phyloP scores from a whole-genome alignment of 2,888 invertebrate genomes.

The Spicauda simplicius region DNA sequence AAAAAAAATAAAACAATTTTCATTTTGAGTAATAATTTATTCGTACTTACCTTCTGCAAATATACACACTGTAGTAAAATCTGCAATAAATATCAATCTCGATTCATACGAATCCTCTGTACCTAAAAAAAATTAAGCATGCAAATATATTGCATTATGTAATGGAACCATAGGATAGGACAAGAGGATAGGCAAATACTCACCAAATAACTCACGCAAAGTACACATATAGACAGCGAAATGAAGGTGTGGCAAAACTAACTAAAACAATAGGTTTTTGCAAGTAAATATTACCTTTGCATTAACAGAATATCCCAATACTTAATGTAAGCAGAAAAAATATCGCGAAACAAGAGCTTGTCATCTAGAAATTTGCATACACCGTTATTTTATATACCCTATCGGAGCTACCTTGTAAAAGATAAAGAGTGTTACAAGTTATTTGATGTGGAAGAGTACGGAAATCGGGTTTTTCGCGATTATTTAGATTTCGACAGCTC shows the following conservation, averaged over 20 bases:
- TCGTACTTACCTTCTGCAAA: background rate
- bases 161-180: background rate
- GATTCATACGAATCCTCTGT: background rate
- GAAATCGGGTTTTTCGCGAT: too few relatives aligned
- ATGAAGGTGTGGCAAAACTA: background rate
- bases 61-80: background rate
- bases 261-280: too few relatives aligned
- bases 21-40: background rate
- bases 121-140: background rate
- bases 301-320: too few relatives aligned
- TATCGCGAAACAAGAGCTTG: too few relatives aligned
- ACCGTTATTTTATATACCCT: too few relatives aligned
- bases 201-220: background rate
- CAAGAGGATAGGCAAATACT: background rate
- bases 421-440: too few relatives aligned
- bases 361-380: too few relatives aligned
- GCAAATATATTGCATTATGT: background rate
- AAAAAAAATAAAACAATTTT: slow-evolving; percentile 4
- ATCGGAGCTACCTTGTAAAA: too few relatives aligned
- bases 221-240: background rate
- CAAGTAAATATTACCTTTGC: too few relatives aligned
- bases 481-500: too few relatives aligned
- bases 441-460: too few relatives aligned
- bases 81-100: background rate
- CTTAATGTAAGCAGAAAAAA: too few relatives aligned